A percentile compares a stretch with the other conserved stretches of the same genome.
Conservation (phyloP, 1,140 invertebrate genomes). For the Hyles vespertilio region DNA sequence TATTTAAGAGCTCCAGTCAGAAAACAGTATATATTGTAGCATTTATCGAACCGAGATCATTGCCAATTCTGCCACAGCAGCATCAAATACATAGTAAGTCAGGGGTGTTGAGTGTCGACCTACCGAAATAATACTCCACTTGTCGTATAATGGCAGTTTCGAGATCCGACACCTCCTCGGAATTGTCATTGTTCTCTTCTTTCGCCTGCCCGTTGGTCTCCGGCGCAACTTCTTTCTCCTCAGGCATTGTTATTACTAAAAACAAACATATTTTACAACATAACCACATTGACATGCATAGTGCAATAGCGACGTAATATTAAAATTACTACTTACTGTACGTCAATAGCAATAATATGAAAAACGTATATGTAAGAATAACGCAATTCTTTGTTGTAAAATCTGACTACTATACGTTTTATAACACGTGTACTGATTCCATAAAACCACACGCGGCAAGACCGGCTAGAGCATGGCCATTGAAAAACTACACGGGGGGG, state of each 20-base stretch:
- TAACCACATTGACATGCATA: background rate
- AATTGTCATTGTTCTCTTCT: conserved; percentile 26
- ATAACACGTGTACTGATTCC: conserved; percentile 1
- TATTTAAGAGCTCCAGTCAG: too few species aligned
- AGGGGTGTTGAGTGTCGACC: conserved; percentile 15
- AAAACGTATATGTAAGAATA: too few species aligned
- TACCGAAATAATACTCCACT: conserved; percentile 81
- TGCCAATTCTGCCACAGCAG: too few species aligned
- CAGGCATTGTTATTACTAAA: conserved; percentile 41
- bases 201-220: conserved; percentile 44
- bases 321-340: too few species aligned
- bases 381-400: too few species aligned
- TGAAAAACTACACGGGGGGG: background rate
- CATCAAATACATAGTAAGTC: too few species aligned
- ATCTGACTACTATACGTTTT: too few species aligned
- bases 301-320: too few species aligned
- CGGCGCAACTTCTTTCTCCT: conserved; percentile 47
- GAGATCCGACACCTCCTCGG: conserved; percentile 58
- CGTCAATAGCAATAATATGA: too few species aligned
- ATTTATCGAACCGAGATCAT: too few species aligned
- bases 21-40: too few species aligned
- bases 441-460: background rate
- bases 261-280: background rate
- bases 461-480: background rate
- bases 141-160: conserved; percentile 79